Evolutionary conservation across 2,888 invertebrate genomes (phyloP).

Genomic region (Microctonus aethiopoides): DNA sequence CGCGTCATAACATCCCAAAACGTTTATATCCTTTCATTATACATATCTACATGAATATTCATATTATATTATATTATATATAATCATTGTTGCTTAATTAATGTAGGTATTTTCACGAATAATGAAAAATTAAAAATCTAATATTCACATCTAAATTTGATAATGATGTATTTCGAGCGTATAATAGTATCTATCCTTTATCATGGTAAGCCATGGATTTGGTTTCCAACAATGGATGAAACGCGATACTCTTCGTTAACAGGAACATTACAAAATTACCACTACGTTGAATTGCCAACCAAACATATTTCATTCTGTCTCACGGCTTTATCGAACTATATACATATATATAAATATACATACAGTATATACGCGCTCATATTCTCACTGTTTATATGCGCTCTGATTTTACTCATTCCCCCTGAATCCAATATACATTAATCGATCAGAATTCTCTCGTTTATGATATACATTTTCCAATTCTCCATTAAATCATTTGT

Average conservation of each 20-base stretch:
- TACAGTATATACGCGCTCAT: background rate
- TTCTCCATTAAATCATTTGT: slow-evolving; percentile 26
- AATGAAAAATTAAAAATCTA: background rate
- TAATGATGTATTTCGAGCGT: background rate
- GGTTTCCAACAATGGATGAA: slow-evolving; percentile 10
- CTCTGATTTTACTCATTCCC: slow-evolving; percentile 12
- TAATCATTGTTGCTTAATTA: background rate
- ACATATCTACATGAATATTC: background rate
- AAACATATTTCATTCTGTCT: slow-evolving; percentile 14
- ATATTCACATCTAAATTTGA: background rate
- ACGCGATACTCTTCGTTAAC: slow-evolving; percentile 27
- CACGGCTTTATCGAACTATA: background rate
- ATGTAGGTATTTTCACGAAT: background rate
- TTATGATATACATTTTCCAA: slow-evolving; percentile 26
- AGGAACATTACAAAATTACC: slow-evolving; percentile 24
- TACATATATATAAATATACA: no score
- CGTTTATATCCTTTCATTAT: background rate
- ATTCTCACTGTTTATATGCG: slow-evolving; percentile 4
- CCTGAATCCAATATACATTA: slow-evolving; percentile 6
- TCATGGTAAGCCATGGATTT: background rate
- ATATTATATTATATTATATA: background rate
- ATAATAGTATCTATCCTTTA: slow-evolving; percentile 15
- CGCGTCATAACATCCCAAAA: slow-evolving; percentile 17
- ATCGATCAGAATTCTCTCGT: slow-evolving; percentile 12
- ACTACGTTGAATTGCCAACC: slow-evolving; percentile 16